Percentiles rank a stretch among this genome's conserved stretches.
Conservation (phyloP, 2,113 vertebrate genomes). For the Hepsetus odoe region DNA sequence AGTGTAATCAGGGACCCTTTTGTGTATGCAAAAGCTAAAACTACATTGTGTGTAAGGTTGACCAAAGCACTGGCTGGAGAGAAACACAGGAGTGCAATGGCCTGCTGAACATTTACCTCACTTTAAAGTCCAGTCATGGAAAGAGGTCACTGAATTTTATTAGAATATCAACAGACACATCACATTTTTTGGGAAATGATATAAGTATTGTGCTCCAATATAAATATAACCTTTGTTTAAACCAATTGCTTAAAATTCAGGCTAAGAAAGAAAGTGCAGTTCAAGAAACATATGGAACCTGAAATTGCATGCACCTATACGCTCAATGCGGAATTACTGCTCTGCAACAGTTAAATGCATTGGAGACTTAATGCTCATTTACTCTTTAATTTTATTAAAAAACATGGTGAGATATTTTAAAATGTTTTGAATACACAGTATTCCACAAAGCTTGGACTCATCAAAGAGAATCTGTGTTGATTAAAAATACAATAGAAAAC, state of each 20-base stretch:
- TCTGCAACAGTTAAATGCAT: too few relatives aligned
- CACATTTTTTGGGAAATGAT: neutral
- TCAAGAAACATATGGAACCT: neutral
- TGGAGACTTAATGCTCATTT: too few relatives aligned
- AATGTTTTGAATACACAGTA: too few relatives aligned
- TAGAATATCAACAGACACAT: constrained; percentile 12
- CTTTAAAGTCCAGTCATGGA: constrained; percentile 7
- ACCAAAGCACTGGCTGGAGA: constrained; percentile 5
- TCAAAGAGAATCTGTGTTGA: too few relatives aligned
- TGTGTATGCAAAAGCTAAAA: neutral
- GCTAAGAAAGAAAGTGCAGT: neutral
- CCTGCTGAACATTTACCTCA: constrained; percentile 36
- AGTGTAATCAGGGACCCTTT: neutral
- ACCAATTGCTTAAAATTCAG: neutral
- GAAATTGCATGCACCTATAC: too few relatives aligned
- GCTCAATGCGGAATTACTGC: too few relatives aligned
- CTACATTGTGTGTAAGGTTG: neutral
- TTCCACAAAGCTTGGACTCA: too few relatives aligned
- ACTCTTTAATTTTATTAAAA: too few relatives aligned
- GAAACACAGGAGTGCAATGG: constrained; percentile 39
- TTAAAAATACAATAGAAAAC: too few relatives aligned
- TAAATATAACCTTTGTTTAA: neutral
- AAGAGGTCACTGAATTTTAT: constrained; percentile 31
- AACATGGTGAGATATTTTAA: too few relatives aligned
- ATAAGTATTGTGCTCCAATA: neutral